Evolutionary conservation across 2,888 invertebrate genomes (phyloP).

Genomic region (Ametastegia equiseti): DNA sequence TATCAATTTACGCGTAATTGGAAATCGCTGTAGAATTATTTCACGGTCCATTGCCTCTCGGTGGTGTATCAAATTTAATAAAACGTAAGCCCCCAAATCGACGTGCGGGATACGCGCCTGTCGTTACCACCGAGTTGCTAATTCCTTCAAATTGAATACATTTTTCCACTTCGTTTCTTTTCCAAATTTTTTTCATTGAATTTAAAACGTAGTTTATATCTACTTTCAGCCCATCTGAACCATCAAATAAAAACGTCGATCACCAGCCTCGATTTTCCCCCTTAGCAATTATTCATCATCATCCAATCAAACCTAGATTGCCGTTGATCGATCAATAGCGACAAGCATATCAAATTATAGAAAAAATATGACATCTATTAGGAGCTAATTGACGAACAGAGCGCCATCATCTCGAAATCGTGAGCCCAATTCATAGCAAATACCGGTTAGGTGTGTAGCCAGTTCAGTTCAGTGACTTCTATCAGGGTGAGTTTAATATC

Average conservation of each 20-base stretch:
- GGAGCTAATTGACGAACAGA: neutral
- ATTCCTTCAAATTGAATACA: constrained; percentile 32
- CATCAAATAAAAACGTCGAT: neutral
- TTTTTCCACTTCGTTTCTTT: neutral
- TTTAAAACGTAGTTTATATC: neutral
- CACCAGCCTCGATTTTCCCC: neutral
- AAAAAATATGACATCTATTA: constrained; percentile 1
- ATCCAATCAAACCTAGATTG: neutral
- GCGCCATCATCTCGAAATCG: neutral
- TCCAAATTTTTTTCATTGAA: neutral
- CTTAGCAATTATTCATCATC: neutral
- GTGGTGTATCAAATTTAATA: constrained; percentile 48
- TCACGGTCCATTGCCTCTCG: constrained; percentile 45
- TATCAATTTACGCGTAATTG: constrained; percentile 55
- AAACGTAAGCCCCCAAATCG: constrained; percentile 43
- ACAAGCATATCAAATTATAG: neutral
- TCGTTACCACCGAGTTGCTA: constrained; percentile 38
- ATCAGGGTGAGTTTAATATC: constrained; percentile 15
- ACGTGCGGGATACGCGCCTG: constrained; percentile 8
- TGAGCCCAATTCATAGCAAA: neutral
- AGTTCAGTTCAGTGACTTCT: neutral
- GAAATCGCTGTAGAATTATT: constrained; percentile 48
- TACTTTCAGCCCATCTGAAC: neutral
- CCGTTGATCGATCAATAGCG: neutral
- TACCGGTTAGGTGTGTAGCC: neutral